Evolutionary conservation across 2,113 vertebrate species (phyloP).

Genomic region (Gallinago paraguaiae): DNA sequence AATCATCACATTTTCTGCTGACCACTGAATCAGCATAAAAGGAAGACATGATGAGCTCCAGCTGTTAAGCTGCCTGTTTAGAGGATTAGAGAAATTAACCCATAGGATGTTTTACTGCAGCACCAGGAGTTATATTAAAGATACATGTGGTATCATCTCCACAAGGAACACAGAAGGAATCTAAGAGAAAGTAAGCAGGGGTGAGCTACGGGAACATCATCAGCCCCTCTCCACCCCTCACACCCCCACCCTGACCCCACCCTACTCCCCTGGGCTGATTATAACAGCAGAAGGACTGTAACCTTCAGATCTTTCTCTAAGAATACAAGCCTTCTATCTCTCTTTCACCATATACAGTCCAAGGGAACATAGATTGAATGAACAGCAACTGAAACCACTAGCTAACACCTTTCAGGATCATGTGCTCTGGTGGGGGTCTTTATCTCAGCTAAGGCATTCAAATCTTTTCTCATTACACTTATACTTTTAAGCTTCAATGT

Average conservation of each 20-base stretch:
- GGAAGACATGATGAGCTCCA: constrained; percentile 54
- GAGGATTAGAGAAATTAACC: constrained; percentile 59
- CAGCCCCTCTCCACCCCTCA: too few species aligned
- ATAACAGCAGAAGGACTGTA: neutral
- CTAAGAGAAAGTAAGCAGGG: neutral
- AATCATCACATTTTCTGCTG: constrained; percentile 61
- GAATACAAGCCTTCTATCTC: neutral
- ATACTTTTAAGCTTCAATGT: neutral
- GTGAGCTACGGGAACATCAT: neutral
- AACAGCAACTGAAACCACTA: neutral
- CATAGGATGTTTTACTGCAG: neutral
- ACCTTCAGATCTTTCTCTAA: neutral
- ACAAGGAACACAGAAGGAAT: neutral
- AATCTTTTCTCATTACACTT: neutral
- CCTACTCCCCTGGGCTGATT: neutral
- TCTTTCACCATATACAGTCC: neutral
- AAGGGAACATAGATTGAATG: neutral
- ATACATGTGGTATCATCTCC: neutral
- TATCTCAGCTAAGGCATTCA: neutral
- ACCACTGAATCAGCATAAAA: constrained; percentile 59
- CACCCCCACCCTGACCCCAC: too few species aligned
- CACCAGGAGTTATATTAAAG: constrained; percentile 10
- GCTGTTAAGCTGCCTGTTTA: constrained; percentile 51
- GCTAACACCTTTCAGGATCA: neutral
- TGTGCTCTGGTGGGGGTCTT: neutral